A percentile compares a stretch with the other conserved stretches of the same genome.
Evolutionary conservation across 2,888 invertebrate genomes (phyloP).

Genomic region (Leptinotarsa rubiginosa): DNA sequence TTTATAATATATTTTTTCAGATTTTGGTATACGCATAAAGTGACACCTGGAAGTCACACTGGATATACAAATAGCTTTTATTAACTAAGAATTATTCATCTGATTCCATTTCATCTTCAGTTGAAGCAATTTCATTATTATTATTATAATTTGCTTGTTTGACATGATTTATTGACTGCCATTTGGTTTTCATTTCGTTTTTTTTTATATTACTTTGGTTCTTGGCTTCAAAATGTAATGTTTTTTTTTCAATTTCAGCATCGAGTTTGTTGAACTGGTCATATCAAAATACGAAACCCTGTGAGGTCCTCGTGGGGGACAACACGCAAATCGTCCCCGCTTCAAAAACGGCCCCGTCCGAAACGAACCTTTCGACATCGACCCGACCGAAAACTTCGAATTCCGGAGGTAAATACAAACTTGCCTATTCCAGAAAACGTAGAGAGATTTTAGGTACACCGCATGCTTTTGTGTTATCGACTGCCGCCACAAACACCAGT

Average conservation of each 20-base stretch:
- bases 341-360: constrained; percentile 75
- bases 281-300: constrained; percentile 84
- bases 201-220: not conserved
- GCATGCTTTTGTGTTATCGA: constrained; percentile 62
- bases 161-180: too few species aligned
- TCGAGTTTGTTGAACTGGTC: constrained; percentile 88
- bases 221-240: not conserved
- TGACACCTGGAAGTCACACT: too few species aligned
- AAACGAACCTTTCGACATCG: constrained; percentile 77
- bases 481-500: constrained; percentile 49
- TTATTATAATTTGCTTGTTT: too few species aligned
- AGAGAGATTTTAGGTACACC: constrained; percentile 69
- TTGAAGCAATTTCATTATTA: too few species aligned
- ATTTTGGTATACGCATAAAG: too few species aligned
- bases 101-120: too few species aligned
- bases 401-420: constrained; percentile 68
- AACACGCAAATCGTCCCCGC: constrained; percentile 77
- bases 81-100: too few species aligned
- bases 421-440: constrained; percentile 75
- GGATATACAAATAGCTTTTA: too few species aligned
- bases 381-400: constrained; percentile 74
- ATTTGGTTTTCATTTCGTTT: not conserved
- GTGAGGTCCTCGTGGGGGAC: constrained; percentile 86
- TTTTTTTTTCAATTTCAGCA: constrained; percentile 68
- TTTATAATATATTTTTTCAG: too few species aligned